A percentile compares a stretch with the other conserved stretches of the same genome.
These are phyloP conservation scores for Acronicta leporina DNA, from an alignment of 2,888 invertebrate species.

Conservation along the genomic window DNA sequence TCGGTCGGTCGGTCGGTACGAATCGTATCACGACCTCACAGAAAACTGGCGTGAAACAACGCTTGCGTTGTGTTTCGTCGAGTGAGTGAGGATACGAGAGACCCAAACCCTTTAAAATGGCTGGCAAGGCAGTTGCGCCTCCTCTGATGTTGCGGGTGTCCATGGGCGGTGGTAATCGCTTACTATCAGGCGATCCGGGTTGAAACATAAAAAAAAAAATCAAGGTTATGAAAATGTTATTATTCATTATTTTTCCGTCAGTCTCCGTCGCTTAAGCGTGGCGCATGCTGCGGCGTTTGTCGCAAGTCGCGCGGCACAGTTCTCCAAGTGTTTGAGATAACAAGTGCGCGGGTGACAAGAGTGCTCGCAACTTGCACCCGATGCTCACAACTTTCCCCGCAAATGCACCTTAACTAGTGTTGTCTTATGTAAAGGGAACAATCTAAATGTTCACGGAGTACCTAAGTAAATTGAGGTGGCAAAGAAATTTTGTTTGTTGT, in stretches of 20 bases:
- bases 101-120: too few species aligned
- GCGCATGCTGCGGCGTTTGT: slow-evolving; percentile 41
- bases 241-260: slow-evolving; percentile 37
- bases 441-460: slow-evolving; percentile 47
- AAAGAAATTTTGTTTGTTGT: slow-evolving; percentile 5
- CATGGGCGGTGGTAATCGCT: too few species aligned
- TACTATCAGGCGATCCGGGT: too few species aligned
- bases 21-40: too few species aligned
- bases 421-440: slow-evolving; percentile 55
- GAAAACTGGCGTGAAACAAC: too few species aligned
- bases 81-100: too few species aligned
- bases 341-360: slow-evolving; percentile 76
- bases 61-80: too few species aligned
- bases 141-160: too few species aligned
- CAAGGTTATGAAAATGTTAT: slow-evolving; percentile 10
- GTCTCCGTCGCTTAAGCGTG: slow-evolving; percentile 46
- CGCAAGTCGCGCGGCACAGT: slow-evolving; percentile 61
- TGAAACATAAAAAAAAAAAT: too few species aligned
- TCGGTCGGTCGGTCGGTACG: too few species aligned
- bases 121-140: too few species aligned
- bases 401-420: slow-evolving; percentile 65
- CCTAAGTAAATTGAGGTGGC: slow-evolving; percentile 23
- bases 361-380: slow-evolving; percentile 69
- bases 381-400: slow-evolving; percentile 67
- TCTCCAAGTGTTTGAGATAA: slow-evolving; percentile 77